Percentiles rank a stretch among this genome's conserved stretches.
Evolutionary conservation across 2,113 vertebrate genomes (phyloP).

Genomic region (Stictonetta naevosa): DNA sequence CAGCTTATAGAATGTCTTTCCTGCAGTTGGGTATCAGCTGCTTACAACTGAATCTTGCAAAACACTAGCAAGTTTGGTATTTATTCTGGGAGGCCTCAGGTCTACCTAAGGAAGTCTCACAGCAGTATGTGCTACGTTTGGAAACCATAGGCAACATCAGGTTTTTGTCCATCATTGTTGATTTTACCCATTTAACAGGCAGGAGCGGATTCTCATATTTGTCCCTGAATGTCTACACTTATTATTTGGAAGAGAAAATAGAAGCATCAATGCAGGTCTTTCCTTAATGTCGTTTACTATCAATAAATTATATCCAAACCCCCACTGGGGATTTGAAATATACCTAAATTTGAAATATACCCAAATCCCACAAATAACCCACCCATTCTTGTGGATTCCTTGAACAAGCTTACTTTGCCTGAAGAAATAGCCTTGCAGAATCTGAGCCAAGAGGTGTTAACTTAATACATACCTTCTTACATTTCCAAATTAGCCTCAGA

Average conservation of each 20-base stretch:
- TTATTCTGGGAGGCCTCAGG: neutral
- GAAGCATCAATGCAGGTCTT: neutral
- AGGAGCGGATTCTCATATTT: neutral
- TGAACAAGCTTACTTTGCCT: neutral
- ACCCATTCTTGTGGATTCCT: neutral
- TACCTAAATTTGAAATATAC: neutral
- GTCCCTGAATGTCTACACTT: neutral
- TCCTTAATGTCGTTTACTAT: neutral
- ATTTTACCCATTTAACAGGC: neutral
- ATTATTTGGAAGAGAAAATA: neutral
- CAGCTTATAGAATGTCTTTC: neutral
- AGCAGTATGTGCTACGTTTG: neutral
- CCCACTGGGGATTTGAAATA: neutral
- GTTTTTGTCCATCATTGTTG: neutral
- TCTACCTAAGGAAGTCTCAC: neutral
- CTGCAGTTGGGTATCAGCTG: neutral
- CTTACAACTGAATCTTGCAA: neutral
- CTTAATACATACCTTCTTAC: neutral
- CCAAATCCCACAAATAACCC: neutral
- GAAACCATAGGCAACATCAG: neutral
- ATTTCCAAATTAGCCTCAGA: neutral
- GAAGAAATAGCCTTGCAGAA: neutral
- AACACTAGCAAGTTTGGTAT: neutral
- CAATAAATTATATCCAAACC: neutral
- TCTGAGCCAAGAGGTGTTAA: neutral